A percentile compares a stretch with the other conserved stretches of the same genome.
Conservation (phyloP, 2,113 vertebrate species). For the Crotophaga sulcirostris region DNA sequence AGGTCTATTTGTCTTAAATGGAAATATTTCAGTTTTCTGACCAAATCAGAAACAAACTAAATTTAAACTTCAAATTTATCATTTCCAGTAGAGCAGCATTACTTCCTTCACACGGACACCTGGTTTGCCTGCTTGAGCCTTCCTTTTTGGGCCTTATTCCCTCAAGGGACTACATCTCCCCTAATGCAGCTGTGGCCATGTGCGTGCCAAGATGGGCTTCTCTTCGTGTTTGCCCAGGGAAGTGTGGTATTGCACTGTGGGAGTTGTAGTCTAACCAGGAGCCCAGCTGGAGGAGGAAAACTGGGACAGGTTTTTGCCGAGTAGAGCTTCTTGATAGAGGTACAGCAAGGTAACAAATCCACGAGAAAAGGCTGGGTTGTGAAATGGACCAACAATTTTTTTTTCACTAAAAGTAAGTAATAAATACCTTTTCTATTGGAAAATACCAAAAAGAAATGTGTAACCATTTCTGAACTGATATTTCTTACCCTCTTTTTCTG, state of each 20-base stretch:
- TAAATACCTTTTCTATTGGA: not conserved
- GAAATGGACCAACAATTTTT: not conserved
- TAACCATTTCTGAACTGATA: not conserved
- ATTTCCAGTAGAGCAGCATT: not conserved
- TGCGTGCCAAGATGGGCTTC: accelerated
- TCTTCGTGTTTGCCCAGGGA: not conserved
- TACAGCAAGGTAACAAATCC: not conserved
- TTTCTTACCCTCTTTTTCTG: not conserved
- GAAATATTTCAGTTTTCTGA: not conserved
- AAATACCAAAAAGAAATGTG: not conserved
- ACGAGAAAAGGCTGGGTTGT: not conserved
- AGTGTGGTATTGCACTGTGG: accelerated
- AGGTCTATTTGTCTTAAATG: not conserved
- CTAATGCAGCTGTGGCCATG: not conserved
- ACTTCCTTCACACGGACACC: not conserved
- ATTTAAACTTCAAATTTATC: accelerated
- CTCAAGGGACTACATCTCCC: not conserved
- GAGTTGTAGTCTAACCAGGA: not conserved
- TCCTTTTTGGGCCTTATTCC: accelerated
- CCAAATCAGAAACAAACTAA: accelerated
- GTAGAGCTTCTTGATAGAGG: not conserved
- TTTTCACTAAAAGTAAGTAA: not conserved
- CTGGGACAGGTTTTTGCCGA: accelerated
- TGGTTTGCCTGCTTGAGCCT: no score
- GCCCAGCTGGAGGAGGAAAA: accelerated